A percentile compares a stretch with the other conserved stretches of the same genome.
Conservation (phyloP, 2,888 invertebrate species). For the Limnephilus marmoratus region DNA sequence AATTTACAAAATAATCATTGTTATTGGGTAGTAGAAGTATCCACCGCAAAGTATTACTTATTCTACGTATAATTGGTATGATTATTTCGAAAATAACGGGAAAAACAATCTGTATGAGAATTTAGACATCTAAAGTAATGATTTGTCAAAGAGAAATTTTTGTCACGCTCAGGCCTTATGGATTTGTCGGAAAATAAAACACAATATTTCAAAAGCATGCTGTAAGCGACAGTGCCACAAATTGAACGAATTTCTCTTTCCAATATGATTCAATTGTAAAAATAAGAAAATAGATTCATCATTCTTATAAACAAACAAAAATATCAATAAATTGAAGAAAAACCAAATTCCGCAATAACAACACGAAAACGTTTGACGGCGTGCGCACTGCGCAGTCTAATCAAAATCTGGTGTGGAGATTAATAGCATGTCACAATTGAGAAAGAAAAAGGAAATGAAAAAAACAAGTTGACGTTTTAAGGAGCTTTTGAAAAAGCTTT, state of each 20-base stretch:
- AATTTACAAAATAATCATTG: neutral
- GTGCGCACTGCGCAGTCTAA: neutral
- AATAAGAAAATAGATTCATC: neutral
- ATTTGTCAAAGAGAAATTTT: neutral
- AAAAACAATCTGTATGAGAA: neutral
- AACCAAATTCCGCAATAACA: neutral
- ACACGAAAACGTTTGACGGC: neutral
- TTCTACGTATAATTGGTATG: neutral
- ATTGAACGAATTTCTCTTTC: neutral
- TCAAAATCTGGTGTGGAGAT: neutral
- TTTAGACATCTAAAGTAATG: neutral
- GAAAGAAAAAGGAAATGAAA: neutral
- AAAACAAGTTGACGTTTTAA: neutral
- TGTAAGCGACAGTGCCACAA: neutral
- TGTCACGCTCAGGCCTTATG: neutral
- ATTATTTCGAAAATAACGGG: neutral
- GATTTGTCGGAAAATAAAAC: neutral
- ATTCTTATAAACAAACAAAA: neutral
- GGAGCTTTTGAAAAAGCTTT: neutral
- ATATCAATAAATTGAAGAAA: neutral
- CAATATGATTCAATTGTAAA: neutral
- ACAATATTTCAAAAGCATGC: neutral
- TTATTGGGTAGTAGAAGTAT: neutral
- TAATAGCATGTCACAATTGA: neutral
- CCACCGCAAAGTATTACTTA: neutral